Conservation (phyloP, 2,797 vertebrate genomes). For the Danionella dracula region DNA sequence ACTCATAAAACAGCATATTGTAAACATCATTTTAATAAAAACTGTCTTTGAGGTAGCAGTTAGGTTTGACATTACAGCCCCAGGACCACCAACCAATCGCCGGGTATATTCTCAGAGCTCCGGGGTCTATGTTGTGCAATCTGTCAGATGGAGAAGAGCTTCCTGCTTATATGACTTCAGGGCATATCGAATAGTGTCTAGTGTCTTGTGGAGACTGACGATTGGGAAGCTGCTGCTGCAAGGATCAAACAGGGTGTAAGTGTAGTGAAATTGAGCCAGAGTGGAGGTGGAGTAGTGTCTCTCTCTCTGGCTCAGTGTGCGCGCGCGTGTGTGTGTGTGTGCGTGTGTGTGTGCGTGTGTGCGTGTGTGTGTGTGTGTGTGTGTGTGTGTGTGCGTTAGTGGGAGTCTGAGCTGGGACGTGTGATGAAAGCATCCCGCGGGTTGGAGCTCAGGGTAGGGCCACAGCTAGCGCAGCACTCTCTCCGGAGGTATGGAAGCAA, state of each 20-base stretch:
- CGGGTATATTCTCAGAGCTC: conserved; percentile 9
- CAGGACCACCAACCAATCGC: conserved; percentile 13
- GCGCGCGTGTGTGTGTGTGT: background rate
- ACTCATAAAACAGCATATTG: conserved; percentile 26
- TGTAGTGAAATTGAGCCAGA: conserved; percentile 27
- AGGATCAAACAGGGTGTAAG: conserved; percentile 30
- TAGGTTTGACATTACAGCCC: conserved; percentile 20
- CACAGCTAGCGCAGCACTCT: conserved; percentile 35
- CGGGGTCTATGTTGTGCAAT: conserved; percentile 17
- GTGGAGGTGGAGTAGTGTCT: conserved; percentile 24
- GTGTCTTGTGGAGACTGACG: conserved; percentile 27
- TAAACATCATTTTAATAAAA: conserved; percentile 31
- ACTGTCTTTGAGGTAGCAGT: conserved; percentile 23
- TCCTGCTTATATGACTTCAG: conserved; percentile 35
- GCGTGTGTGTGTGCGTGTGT: no score
- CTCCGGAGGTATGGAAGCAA: conserved; percentile 85
- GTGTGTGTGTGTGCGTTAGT: conserved; percentile 3
- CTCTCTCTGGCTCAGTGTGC: background rate
- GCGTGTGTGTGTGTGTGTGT: background rate
- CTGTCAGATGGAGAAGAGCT: conserved; percentile 22
- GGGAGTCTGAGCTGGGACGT: conserved; percentile 26
- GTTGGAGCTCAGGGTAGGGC: conserved; percentile 31
- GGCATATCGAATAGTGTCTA: conserved; percentile 31
- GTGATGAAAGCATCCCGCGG: conserved; percentile 32
- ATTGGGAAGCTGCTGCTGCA: conserved; percentile 28